A percentile compares a stretch with the other conserved stretches of the same genome.
Conservation (phyloP, 2,888 invertebrate species). For the Ernsta delagoae region DNA sequence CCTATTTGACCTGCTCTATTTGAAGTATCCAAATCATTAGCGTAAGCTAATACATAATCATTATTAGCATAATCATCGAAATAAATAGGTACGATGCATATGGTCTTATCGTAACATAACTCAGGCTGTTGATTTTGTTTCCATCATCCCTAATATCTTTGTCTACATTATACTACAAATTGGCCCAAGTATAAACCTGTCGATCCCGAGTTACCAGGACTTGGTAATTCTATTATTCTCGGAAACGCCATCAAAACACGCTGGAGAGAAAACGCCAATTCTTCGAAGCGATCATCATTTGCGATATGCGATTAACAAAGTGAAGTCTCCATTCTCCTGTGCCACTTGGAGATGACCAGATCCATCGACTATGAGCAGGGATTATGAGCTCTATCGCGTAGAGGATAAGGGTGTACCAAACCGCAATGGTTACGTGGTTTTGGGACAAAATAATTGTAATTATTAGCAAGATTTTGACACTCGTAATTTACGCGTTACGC, state of each 20-base stretch:
- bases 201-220: conserved; percentile 25
- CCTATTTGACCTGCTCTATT: too few relatives aligned
- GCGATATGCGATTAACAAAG: conserved; percentile 56
- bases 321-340: conserved; percentile 51
- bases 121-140: neutral
- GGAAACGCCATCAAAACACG: conserved; percentile 45
- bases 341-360: conserved; percentile 50
- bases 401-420: conserved; percentile 32
- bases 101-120: neutral
- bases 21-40: too few relatives aligned
- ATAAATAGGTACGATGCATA: neutral
- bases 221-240: conserved; percentile 39
- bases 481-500: conserved; percentile 64
- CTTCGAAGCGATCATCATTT: conserved; percentile 57
- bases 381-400: conserved; percentile 42
- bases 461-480: conserved; percentile 69
- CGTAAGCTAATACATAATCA: too few relatives aligned
- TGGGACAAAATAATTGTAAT: conserved; percentile 56
- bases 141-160: neutral
- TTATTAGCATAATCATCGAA: too few relatives aligned
- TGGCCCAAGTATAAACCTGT: neutral
- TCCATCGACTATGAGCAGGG: neutral
- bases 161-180: neutral
- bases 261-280: conserved; percentile 51
- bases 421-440: conserved; percentile 27